These are phyloP conservation scores for Deroptyus accipitrinus DNA, from an alignment of 2,113 vertebrate genomes.

Conservation along the genomic window DNA sequence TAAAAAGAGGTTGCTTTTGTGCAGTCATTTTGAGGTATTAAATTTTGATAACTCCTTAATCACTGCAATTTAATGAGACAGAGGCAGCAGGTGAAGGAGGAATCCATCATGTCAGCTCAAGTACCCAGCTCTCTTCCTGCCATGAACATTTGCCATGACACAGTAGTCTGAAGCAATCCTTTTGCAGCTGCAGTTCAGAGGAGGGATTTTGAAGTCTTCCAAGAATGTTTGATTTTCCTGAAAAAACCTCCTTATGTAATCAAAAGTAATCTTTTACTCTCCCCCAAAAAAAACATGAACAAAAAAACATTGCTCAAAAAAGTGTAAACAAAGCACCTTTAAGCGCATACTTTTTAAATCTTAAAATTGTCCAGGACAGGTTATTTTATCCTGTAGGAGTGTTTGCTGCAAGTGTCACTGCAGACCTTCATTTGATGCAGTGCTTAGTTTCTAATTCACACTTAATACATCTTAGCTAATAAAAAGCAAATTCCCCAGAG, in stretches of 20 bases:
- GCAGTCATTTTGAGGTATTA: slow-evolving; percentile 55
- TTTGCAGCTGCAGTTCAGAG: background rate
- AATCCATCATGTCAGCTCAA: slow-evolving; percentile 56
- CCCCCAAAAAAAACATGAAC: background rate
- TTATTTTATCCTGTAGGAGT: background rate
- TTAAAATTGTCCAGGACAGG: background rate
- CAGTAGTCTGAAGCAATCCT: background rate
- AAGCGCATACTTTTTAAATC: background rate
- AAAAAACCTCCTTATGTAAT: background rate
- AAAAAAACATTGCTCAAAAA: background rate
- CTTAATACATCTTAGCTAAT: background rate
- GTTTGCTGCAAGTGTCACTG: background rate
- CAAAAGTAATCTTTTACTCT: background rate
- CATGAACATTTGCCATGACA: background rate
- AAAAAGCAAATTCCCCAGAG: background rate
- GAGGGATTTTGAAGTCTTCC: background rate
- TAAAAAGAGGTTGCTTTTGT: slow-evolving; percentile 30
- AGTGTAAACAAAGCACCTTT: background rate
- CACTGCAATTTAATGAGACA: slow-evolving; percentile 60
- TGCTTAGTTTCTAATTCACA: background rate
- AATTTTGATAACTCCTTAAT: slow-evolving; percentile 71
- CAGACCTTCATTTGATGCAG: background rate
- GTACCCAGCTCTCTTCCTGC: slow-evolving; percentile 33
- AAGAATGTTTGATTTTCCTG: slow-evolving; percentile 19
- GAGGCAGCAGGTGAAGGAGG: slow-evolving; percentile 59